phyloP scores from a whole-genome alignment of 1,140 invertebrate genomes.

The Penaeus indicus region DNA sequence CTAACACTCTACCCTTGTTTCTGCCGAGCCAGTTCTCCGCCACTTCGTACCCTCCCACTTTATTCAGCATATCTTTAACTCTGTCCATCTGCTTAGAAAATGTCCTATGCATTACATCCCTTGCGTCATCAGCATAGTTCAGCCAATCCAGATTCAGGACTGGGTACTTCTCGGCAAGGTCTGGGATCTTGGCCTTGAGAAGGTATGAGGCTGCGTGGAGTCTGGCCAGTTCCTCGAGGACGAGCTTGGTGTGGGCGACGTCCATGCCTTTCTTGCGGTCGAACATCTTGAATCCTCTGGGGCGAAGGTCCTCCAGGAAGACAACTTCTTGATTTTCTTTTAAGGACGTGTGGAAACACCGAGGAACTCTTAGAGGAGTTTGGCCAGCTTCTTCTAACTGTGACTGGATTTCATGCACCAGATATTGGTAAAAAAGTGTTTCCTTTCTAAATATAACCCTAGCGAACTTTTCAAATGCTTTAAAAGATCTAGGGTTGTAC shows the following conservation, averaged over 20 bases:
- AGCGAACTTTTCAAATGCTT: no score
- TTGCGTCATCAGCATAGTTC: background rate
- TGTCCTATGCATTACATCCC: background rate
- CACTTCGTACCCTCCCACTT: background rate
- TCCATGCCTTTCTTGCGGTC: constrained; percentile 22
- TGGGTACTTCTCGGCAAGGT: constrained; percentile 12
- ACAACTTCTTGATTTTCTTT: background rate
- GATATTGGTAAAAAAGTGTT: no score
- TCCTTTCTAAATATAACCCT: no score
- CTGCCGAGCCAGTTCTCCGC: constrained; percentile 10
- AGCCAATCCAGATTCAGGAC: constrained; percentile 27
- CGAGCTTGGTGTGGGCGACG: constrained; percentile 5
- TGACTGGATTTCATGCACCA: no score
- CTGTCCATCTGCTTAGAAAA: background rate
- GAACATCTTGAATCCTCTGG: constrained; percentile 17
- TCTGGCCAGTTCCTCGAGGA: constrained; percentile 33
- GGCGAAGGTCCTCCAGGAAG: constrained; percentile 36
- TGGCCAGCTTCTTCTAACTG: background rate
- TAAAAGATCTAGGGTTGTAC: no score
- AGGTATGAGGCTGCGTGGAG: constrained; percentile 43
- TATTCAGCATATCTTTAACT: background rate
- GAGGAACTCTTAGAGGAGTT: background rate
- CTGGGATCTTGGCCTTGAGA: background rate
- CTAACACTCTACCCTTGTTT: background rate
- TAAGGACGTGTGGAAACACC: background rate